Conservation (phyloP, 1,140 invertebrate species). For the Temnothorax curvispinosus region DNA sequence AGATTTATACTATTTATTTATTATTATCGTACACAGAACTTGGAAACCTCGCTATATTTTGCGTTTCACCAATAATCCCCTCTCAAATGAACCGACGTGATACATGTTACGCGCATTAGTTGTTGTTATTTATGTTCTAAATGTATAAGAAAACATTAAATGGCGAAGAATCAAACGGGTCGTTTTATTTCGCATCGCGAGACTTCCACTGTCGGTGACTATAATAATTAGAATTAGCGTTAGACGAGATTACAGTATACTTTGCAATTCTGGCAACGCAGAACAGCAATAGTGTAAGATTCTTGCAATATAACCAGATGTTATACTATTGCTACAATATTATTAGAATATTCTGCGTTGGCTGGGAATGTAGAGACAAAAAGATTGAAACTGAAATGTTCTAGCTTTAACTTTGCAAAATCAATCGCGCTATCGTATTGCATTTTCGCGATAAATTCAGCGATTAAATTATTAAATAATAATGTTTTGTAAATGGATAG, state of each 20-base stretch:
- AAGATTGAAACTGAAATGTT: not conserved
- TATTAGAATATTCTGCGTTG: too few relatives aligned
- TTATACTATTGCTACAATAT: too few relatives aligned
- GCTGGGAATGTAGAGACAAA: not conserved
- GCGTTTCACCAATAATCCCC: not conserved
- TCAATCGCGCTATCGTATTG: not conserved
- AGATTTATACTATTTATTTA: conserved; percentile 42
- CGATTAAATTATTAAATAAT: not conserved
- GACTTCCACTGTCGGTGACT: not conserved
- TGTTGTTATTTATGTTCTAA: conserved; percentile 67
- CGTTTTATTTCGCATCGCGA: conserved; percentile 11
- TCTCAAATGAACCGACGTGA: not conserved
- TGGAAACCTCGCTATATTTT: conserved; percentile 23
- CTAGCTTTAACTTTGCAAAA: not conserved
- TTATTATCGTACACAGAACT: not conserved
- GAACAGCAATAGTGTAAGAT: too few relatives aligned
- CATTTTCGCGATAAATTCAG: too few relatives aligned
- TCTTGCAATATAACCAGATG: too few relatives aligned
- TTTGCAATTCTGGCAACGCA: too few relatives aligned
- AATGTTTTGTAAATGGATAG: not conserved
- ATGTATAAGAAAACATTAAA: conserved; percentile 68
- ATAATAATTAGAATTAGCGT: not conserved
- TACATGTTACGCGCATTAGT: conserved; percentile 6
- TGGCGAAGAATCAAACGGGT: conserved; percentile 57
- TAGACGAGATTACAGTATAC: not conserved